Evolutionary conservation across 2,888 invertebrate genomes (phyloP), one percentile per base, ranked within the genome.

Genomic region (Acleris literana): DNA sequence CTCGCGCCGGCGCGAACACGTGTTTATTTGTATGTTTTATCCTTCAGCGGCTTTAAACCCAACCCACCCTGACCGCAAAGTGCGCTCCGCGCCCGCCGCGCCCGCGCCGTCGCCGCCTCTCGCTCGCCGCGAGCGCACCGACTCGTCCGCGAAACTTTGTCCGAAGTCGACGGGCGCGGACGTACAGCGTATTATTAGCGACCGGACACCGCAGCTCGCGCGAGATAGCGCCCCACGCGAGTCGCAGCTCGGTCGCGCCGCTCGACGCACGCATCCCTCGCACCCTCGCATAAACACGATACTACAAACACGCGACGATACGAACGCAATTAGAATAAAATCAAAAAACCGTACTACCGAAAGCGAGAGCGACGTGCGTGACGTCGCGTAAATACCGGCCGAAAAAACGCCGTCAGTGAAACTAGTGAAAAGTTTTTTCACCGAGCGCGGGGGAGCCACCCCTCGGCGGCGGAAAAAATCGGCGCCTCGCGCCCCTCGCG

Each of bases 61-160:
- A 92, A 93, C 94, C 94, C 94, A 93, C 93, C 90, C 88, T 90
- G 93, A 94, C 94, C 94, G 93, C 94, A 94, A 94, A 94, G 93
- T 92, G 89, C 93, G 91, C 91, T 88, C 90, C 87, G 85, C 90
- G 85, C 92, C 92, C 91, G 87, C 93, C 93, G 93, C 93, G 90
- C 93, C 93, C 90, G 86, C 87, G 85, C 87, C 85, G 86, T 84
- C 87, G 86, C 85, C 87, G 87, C 88, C 87, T 88, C 90, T 85
- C 88, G 83, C 84, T 84, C 86, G 86, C 87, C 57, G 57, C 58
- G 78, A 86, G 81, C 84, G 81, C 84, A 85, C 85, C 82, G 84
- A 88, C 88, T 86, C 90, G 78, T 84, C 88, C 88, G 87, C 90
- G 88, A 92, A 92, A 92, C 91, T 92, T 90, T 90, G 91, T 85